A percentile compares a stretch with the other conserved stretches of the same genome.
These are phyloP conservation scores for Coregonus sp. DNA, from an alignment of 2,797 vertebrate species.

Conservation along the genomic window DNA sequence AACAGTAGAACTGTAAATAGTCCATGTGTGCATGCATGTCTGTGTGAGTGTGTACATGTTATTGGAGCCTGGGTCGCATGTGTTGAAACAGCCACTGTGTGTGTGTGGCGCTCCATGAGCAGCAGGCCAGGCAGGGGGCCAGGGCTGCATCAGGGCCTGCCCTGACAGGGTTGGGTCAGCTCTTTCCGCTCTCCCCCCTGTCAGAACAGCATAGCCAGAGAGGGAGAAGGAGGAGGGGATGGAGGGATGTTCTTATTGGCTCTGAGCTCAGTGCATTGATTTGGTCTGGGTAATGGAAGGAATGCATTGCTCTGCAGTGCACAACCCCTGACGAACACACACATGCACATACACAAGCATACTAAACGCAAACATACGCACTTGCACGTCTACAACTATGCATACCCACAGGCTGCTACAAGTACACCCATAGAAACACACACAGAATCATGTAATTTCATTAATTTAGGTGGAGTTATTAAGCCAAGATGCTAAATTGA, in stretches of 20 bases:
- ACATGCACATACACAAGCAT: not conserved
- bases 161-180: conserved; percentile 60
- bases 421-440: conserved; percentile 19
- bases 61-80: too few species aligned
- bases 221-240: not conserved
- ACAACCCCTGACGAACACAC: conserved; percentile 54
- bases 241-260: conserved; percentile 33
- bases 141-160: conserved; percentile 33
- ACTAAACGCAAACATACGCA: conserved; percentile 36
- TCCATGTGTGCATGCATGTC: not conserved
- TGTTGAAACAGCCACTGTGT: not conserved
- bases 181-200: conserved; percentile 65
- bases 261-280: conserved; percentile 60
- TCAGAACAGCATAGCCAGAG: conserved; percentile 10
- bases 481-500: conserved; percentile 19
- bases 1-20: not conserved
- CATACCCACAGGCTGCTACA: conserved; percentile 6
- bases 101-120: conserved; percentile 19
- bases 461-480: not conserved
- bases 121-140: conserved; percentile 26
- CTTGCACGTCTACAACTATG: conserved; percentile 33
- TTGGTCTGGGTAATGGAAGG: conserved; percentile 77
- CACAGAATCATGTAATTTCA: conserved; percentile 22
- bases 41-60: conserved; percentile 1
- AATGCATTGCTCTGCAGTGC: conserved; percentile 48